Base-by-base conservation (phyloP, 1,140 invertebrate genomes). In the Plutomurus gul region DNA sequence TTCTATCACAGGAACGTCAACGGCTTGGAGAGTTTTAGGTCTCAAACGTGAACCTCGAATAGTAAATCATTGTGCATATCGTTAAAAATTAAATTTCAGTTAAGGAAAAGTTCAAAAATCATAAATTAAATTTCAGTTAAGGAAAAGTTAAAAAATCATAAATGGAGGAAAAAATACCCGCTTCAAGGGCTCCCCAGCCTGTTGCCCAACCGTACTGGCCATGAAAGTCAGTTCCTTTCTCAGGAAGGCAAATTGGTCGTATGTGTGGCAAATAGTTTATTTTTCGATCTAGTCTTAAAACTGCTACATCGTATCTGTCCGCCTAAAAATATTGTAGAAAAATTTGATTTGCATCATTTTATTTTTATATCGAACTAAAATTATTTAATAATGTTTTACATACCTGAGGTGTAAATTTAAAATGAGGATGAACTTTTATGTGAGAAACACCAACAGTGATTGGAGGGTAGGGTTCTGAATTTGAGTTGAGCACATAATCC, bases 401-500 rank as follows among this genome's bases (percentile, higher is more conserved):
- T 0, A 93, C 93, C 86, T 96, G 95, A 0, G 96, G 96, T 0
- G 96, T 97, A 84, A 97, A 97, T 86, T 96, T 96, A 87, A 97
- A 97, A 84, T 95, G 94, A 0, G 96, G 96, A 87, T 97, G 96
- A 2, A 97, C 94, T 86, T 94, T 90, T 43, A 97, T 96, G 81
- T 93, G 91, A 18, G 92, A 88, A 1, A 96, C 95, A 2, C 94
- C 94, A 84, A 96, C 96, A 0, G 94, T 95, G 85, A 96, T 95
- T 1, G 95, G 94, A 0, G 94, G 94, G 51, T 96, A 86, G 0
- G 94, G 93, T 87, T 97, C 96, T 1, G 93, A 91, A 0, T 95
- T 94, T 0, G 95, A 96, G 87, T 97, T 96, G 80, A 97, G 94
- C 39, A 96, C 93, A 86, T 97, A 97, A 87, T 97, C 95, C 4